phyloP scores from a whole-genome alignment of 2,797 vertebrate genomes.

The Pseudomugil tenellus region DNA sequence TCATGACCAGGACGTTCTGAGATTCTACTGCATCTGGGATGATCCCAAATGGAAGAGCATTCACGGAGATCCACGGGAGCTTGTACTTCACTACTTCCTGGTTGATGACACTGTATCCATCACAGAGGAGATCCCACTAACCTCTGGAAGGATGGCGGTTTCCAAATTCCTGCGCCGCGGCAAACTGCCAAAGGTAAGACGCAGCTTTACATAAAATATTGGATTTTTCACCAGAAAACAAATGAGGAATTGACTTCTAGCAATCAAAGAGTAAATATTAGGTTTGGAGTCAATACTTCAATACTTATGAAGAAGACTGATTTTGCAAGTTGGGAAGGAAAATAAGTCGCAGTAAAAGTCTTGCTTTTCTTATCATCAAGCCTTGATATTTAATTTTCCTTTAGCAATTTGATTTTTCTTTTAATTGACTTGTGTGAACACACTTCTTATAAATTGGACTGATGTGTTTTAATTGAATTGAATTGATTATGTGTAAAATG shows the following conservation, averaged over 20 bases:
- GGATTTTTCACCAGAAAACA: not conserved
- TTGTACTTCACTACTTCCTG: conserved; percentile 89
- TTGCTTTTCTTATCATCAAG: not conserved
- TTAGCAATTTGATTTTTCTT: not conserved
- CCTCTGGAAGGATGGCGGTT: conserved; percentile 81
- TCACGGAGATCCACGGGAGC: conserved; percentile 74
- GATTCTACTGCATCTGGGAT: conserved; percentile 91
- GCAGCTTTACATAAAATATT: not conserved
- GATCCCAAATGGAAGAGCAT: conserved; percentile 78
- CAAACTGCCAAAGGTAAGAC: conserved; percentile 90
- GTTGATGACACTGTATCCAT: conserved; percentile 91
- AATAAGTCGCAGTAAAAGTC: not conserved
- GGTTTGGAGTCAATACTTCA: not conserved
- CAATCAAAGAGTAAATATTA: not conserved
- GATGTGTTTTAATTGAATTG: too few relatives aligned
- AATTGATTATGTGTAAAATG: too few relatives aligned
- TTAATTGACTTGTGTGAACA: too few relatives aligned
- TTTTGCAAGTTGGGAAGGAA: not conserved
- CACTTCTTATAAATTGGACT: too few relatives aligned
- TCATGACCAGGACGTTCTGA: conserved; percentile 86
- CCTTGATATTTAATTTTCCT: not conserved
- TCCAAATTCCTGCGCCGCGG: conserved; percentile 86
- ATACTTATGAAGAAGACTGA: not conserved
- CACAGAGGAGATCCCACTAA: conserved; percentile 80
- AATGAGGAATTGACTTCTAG: not conserved